phyloP scores from a whole-genome alignment of 2,888 invertebrate species.

The Phalangium opilio region DNA sequence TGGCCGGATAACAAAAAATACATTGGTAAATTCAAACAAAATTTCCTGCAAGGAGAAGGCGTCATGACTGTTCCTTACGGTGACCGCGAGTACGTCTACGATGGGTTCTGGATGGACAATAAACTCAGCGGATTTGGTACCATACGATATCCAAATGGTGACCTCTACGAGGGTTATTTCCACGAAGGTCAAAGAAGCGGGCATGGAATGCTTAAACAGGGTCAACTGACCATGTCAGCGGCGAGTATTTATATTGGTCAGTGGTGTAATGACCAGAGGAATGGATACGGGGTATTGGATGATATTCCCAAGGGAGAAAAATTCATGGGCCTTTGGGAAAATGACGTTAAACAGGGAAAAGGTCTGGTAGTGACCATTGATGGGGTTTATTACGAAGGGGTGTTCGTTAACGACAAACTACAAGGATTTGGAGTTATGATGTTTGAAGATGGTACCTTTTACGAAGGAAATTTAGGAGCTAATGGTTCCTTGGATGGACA shows the following conservation, averaged over 20 bases:
- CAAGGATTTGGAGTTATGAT: slow-evolving; percentile 78
- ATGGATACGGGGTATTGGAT: slow-evolving; percentile 79
- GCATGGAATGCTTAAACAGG: slow-evolving; percentile 65
- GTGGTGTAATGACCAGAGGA: slow-evolving; percentile 57
- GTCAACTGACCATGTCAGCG: slow-evolving; percentile 54
- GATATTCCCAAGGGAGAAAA: slow-evolving; percentile 65
- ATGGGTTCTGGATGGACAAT: slow-evolving; percentile 66
- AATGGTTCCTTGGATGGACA: slow-evolving; percentile 61
- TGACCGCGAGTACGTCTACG: slow-evolving; percentile 46
- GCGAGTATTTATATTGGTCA: slow-evolving; percentile 78
- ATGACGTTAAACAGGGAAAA: slow-evolving; percentile 64
- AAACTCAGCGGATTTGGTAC: slow-evolving; percentile 64
- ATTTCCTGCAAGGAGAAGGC: slow-evolving; percentile 54
- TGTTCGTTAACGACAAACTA: slow-evolving; percentile 60
- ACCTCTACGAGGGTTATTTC: slow-evolving; percentile 72
- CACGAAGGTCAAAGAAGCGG: slow-evolving; percentile 69
- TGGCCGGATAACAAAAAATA: slow-evolving; percentile 67
- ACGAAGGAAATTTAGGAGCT: slow-evolving; percentile 71
- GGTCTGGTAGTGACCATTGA: slow-evolving; percentile 75
- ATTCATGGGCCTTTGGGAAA: slow-evolving; percentile 75
- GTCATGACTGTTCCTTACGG: slow-evolving; percentile 44
- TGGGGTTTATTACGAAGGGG: slow-evolving; percentile 80
- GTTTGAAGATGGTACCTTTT: slow-evolving; percentile 71
- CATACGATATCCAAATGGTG: slow-evolving; percentile 58
- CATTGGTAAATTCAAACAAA: slow-evolving; percentile 61